Conservation (phyloP, 2,113 vertebrate species). For the Plecotus auritus region DNA sequence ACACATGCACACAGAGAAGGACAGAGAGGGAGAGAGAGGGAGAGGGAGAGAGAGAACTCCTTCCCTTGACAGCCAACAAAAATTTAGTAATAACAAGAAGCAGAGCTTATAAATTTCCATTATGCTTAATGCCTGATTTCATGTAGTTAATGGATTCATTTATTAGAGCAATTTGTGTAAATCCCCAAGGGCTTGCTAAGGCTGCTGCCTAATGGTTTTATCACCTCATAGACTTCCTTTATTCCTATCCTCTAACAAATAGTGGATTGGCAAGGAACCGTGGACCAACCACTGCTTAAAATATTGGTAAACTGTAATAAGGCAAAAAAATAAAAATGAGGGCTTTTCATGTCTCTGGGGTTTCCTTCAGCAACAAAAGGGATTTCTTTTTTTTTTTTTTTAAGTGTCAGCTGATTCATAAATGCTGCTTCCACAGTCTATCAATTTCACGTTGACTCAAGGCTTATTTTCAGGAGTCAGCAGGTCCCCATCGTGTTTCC, state of each 20-base stretch:
- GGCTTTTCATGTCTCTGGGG: neutral
- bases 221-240: neutral
- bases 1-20: neutral
- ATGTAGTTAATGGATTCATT: conserved; percentile 38
- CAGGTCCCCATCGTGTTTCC: neutral
- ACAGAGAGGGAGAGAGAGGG: neutral
- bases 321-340: neutral
- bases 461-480: neutral
- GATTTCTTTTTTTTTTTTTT: neutral
- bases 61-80: neutral
- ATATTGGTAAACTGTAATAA: neutral
- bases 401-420: neutral
- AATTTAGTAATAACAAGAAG: conserved; percentile 3
- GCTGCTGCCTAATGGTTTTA: neutral
- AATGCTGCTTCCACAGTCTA: neutral
- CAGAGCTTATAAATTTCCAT: conserved; percentile 35
- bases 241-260: neutral
- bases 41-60: neutral
- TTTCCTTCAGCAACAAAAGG: neutral
- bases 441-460: neutral
- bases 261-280: conserved; percentile 1
- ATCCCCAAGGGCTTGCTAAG: neutral
- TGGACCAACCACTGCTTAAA: neutral
- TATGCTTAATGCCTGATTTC: conserved; percentile 25
- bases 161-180: conserved; percentile 34